Percentiles rank a stretch among this genome's conserved stretches.
phyloP scores from a whole-genome alignment of 2,888 invertebrate genomes.

The Ectobius pallidus region DNA sequence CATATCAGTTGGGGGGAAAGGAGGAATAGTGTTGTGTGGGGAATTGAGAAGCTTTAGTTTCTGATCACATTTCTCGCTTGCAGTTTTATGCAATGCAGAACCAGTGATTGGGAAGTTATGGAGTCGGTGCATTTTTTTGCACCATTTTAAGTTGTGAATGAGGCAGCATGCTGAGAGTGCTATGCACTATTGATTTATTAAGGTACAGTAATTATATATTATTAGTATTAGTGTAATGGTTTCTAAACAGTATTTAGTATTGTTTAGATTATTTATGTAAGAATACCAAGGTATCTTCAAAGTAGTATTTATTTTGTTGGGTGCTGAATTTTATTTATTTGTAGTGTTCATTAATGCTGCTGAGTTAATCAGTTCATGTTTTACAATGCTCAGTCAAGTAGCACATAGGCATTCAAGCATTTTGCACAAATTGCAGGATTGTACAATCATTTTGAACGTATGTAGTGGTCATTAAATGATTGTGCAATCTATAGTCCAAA shows the following conservation, averaged over 20 bases:
- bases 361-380: background rate
- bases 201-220: background rate
- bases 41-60: background rate
- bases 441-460: too few species aligned
- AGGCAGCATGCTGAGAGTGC: background rate
- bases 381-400: too few species aligned
- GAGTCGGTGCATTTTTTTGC: background rate
- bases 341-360: background rate
- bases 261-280: background rate
- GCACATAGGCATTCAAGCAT: too few species aligned
- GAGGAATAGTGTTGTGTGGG: background rate
- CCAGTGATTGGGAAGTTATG: background rate
- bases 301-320: background rate
- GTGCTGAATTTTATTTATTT: background rate
- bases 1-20: too few species aligned
- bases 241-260: background rate
- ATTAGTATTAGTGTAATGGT: background rate
- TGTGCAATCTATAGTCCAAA: too few species aligned
- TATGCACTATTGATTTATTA: background rate
- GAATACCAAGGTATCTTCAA: background rate
- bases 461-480: too few species aligned
- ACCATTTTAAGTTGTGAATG: background rate
- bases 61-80: background rate
- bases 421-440: too few species aligned
- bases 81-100: background rate